Evolutionary conservation across 2,797 vertebrate genomes (phyloP).

Genomic region (Alauda arvensis): DNA sequence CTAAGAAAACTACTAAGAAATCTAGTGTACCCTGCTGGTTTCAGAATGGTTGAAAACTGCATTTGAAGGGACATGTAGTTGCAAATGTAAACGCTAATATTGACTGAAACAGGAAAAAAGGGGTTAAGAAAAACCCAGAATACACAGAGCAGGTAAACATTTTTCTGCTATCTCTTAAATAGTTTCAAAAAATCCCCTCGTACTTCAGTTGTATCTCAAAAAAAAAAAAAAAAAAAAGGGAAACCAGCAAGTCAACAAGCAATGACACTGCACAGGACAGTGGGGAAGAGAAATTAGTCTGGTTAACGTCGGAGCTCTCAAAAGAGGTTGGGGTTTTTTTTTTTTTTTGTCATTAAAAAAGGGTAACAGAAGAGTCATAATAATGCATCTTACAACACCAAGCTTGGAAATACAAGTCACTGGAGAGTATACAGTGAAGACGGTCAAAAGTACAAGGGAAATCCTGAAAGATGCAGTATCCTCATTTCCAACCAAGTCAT

Average conservation of each 20-base stretch:
- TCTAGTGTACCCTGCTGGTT: conserved; percentile 71
- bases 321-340: neutral
- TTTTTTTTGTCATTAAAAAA: neutral
- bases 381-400: conserved; percentile 59
- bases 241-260: conserved; percentile 59
- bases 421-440: conserved; percentile 61
- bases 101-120: conserved; percentile 17
- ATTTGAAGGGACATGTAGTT: conserved; percentile 50
- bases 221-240: conserved; percentile 14
- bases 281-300: neutral
- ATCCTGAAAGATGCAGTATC: conserved; percentile 57
- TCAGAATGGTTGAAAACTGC: conserved; percentile 73
- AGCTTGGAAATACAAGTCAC: conserved; percentile 62
- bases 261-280: conserved; percentile 8
- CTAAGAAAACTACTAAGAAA: conserved; percentile 70
- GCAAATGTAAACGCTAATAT: conserved; percentile 68
- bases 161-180: conserved; percentile 53
- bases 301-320: neutral
- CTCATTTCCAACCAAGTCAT: conserved; percentile 1
- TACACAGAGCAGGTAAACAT: conserved; percentile 49
- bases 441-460: conserved; percentile 47
- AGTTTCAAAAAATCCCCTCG: conserved; percentile 11
- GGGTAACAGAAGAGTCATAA: neutral
- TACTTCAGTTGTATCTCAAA: neutral
- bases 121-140: conserved; percentile 8